phyloP scores from a whole-genome alignment of 2,888 invertebrate species.

The Coleophora flavipennella region DNA sequence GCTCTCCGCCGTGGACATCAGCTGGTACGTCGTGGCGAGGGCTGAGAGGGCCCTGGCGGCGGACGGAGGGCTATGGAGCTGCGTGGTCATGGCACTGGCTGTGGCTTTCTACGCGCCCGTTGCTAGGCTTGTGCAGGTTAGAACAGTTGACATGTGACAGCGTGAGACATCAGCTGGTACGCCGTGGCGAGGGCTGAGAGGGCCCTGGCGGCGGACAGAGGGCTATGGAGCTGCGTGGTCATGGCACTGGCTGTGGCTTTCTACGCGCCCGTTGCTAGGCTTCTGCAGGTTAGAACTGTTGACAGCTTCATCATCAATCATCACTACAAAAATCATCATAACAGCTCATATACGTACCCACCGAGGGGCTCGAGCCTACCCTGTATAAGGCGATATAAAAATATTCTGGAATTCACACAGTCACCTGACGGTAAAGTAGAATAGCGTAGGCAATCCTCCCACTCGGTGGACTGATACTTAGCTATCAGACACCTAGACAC shows the following conservation, averaged over 20 bases:
- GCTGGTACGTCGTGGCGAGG: conserved; percentile 92
- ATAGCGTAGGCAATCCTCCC: no score
- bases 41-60: conserved; percentile 78
- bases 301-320: no score
- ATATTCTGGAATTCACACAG: no score
- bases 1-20: conserved; percentile 94
- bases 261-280: conserved; percentile 39
- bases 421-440: no score
- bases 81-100: conserved; percentile 44
- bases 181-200: conserved; percentile 92
- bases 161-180: conserved; percentile 91
- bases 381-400: no score
- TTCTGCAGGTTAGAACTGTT: conserved; percentile 53
- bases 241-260: conserved; percentile 55
- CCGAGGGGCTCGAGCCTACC: no score
- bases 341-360: no score
- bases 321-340: no score
- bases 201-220: conserved; percentile 52
- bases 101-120: conserved; percentile 48
- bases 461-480: no score
- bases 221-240: conserved; percentile 44
- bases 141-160: no score
- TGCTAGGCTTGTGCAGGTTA: conserved; percentile 50
- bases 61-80: conserved; percentile 50
- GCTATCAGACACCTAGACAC: no score